These are phyloP conservation scores for Scaptomyza caliginosa DNA, from an alignment of 2,888 invertebrate genomes.

Conservation along the genomic window DNA sequence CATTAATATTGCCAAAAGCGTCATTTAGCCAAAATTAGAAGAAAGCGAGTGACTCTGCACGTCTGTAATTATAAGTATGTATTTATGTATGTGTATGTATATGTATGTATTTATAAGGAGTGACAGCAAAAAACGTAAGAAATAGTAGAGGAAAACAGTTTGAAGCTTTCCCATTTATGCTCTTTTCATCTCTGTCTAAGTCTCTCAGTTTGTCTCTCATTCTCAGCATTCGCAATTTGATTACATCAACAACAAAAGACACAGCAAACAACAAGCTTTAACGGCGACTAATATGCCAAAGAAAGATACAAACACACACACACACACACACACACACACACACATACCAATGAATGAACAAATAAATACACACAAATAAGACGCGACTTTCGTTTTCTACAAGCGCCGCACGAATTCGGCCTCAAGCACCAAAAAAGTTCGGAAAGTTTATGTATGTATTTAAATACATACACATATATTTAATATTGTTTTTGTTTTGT, in stretches of 20 bases:
- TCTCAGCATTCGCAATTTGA: conserved; percentile 67
- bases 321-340: conserved; percentile 22
- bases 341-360: too few species aligned
- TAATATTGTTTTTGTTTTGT: conserved; percentile 22
- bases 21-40: conserved; percentile 70
- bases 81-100: too few species aligned
- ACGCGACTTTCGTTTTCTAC: conserved; percentile 74
- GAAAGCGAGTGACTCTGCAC: conserved; percentile 57
- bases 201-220: conserved; percentile 14
- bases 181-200: conserved; percentile 2
- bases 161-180: conserved; percentile 17
- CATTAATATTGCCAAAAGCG: conserved; percentile 67
- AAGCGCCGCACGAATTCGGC: conserved; percentile 57
- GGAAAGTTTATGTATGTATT: conserved; percentile 41
- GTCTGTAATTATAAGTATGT: conserved; percentile 29
- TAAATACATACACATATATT: not conserved
- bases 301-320: conserved; percentile 39
- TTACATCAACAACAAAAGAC: conserved; percentile 62
- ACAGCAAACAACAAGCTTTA: conserved; percentile 19
- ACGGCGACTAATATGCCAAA: conserved; percentile 47
- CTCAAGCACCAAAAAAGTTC: conserved; percentile 52
- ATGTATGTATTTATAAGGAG: conserved; percentile 5
- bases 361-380: conserved; percentile 41
- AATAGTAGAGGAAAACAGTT: conserved; percentile 38
- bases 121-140: conserved; percentile 34